These are phyloP conservation scores for Drosophila infuscata DNA, from an alignment of 2,888 invertebrate genomes.

Conservation along the genomic window DNA sequence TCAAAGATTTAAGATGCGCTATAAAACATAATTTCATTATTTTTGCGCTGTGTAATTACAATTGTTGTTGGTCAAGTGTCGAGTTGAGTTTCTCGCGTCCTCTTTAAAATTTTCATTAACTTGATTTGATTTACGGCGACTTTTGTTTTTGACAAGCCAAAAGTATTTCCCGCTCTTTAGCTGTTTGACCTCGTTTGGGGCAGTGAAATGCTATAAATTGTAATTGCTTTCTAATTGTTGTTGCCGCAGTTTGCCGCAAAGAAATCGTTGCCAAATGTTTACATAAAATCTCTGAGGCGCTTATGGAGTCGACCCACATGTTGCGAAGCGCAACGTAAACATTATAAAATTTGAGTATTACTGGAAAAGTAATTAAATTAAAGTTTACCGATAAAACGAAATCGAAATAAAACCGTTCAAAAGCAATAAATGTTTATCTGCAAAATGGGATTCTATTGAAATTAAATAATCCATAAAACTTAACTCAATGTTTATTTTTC, in stretches of 20 bases:
- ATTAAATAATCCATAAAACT: neutral
- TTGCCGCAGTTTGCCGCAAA: slow-evolving; percentile 36
- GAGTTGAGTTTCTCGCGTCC: slow-evolving; percentile 37
- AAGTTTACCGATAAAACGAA: slow-evolving; percentile 6
- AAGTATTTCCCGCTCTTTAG: slow-evolving; percentile 38
- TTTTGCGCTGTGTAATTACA: slow-evolving; percentile 64
- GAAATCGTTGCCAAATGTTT: slow-evolving; percentile 39
- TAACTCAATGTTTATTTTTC: neutral
- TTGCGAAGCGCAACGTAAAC: slow-evolving; percentile 29
- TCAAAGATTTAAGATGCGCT: slow-evolving; percentile 51
- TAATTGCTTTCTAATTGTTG: slow-evolving; percentile 72
- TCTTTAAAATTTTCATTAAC: slow-evolving; percentile 55
- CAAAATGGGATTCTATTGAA: slow-evolving; percentile 3
- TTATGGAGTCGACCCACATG: slow-evolving; percentile 34
- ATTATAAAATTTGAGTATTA: slow-evolving; percentile 32
- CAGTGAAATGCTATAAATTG: slow-evolving; percentile 39
- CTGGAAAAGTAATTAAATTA: slow-evolving; percentile 47
- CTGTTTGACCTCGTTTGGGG: slow-evolving; percentile 32
- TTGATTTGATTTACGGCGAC: slow-evolving; percentile 68
- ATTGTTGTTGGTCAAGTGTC: slow-evolving; percentile 50
- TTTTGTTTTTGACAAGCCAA: slow-evolving; percentile 54
- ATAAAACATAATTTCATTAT: slow-evolving; percentile 77
- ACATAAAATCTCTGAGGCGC: slow-evolving; percentile 25
- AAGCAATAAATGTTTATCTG: slow-evolving; percentile 38
- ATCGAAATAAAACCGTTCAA: slow-evolving; percentile 3